These are phyloP conservation scores for Axea sp. DNA, from an alignment of 2,888 invertebrate species.

Conservation along the genomic window DNA sequence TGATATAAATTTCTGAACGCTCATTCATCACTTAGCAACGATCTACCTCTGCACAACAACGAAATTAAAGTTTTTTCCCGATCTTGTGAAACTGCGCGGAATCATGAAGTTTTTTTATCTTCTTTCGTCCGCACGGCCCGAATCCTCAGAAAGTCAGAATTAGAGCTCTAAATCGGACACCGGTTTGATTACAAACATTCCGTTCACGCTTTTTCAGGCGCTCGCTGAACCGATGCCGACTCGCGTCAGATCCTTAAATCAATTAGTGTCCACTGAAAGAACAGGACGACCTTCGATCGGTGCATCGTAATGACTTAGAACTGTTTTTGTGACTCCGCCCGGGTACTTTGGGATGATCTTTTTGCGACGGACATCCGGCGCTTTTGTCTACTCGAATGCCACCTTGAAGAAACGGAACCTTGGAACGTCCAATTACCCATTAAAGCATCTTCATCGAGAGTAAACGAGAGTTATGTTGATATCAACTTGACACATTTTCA, in stretches of 20 bases:
- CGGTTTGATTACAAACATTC: conserved; percentile 52
- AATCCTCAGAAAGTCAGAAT: conserved; percentile 30
- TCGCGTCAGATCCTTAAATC: conserved; percentile 67
- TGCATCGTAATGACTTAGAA: conserved; percentile 60
- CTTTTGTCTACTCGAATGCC: conserved; percentile 53
- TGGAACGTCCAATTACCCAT: conserved; percentile 64
- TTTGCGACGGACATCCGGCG: conserved; percentile 41
- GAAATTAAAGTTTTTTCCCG: not conserved
- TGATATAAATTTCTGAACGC: not conserved
- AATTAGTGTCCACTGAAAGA: conserved; percentile 74
- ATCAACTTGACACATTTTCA: conserved; percentile 20
- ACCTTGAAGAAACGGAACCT: conserved; percentile 58
- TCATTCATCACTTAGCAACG: conserved; percentile 2
- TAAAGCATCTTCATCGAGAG: conserved; percentile 58
- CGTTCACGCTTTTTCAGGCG: conserved; percentile 54
- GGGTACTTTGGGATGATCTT: conserved; percentile 33
- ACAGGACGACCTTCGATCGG: conserved; percentile 74
- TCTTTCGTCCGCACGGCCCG: conserved; percentile 9
- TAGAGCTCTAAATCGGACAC: conserved; percentile 28
- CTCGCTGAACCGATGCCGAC: conserved; percentile 33
- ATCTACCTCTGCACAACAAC: not conserved
- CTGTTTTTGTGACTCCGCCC: conserved; percentile 48
- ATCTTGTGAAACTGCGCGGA: conserved; percentile 7
- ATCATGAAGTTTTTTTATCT: conserved; percentile 8
- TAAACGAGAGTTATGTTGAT: too few relatives aligned